phyloP scores from a whole-genome alignment of 1,140 invertebrate genomes.

The Goniozus legneri region DNA sequence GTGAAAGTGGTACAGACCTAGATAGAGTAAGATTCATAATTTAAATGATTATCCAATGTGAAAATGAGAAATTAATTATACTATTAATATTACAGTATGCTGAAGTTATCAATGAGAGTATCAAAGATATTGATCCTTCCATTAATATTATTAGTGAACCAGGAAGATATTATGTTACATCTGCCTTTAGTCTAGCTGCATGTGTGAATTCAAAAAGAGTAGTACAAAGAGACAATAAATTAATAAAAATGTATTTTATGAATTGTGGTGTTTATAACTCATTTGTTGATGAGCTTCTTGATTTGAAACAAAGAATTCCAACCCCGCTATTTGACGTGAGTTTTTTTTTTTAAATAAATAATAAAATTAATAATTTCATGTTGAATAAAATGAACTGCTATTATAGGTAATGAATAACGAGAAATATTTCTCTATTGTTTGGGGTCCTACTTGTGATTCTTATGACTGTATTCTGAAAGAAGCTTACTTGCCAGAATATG shows the following conservation, averaged over 20 bases:
- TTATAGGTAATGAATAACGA: constrained; percentile 23
- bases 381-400: too few species aligned
- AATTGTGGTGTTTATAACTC: constrained; percentile 74
- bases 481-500: constrained; percentile 51
- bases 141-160: constrained; percentile 70
- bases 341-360: too few species aligned
- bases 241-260: constrained; percentile 62
- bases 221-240: constrained; percentile 32
- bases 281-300: constrained; percentile 54
- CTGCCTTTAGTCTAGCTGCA: constrained; percentile 64
- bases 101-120: constrained; percentile 54
- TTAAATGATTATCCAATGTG: neutral
- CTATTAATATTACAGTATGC: constrained; percentile 38
- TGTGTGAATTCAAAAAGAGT: constrained; percentile 63
- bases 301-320: constrained; percentile 26
- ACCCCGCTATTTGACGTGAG: constrained; percentile 54
- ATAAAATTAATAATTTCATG: too few species aligned
- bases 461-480: constrained; percentile 59
- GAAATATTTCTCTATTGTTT: constrained; percentile 50
- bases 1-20: constrained; percentile 60
- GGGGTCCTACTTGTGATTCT: constrained; percentile 69
- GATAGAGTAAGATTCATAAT: constrained; percentile 56
- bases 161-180: constrained; percentile 68
- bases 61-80: neutral
- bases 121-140: constrained; percentile 62